phyloP scores from a whole-genome alignment of 2,888 invertebrate species.

The Pristionchus exspectatus region DNA sequence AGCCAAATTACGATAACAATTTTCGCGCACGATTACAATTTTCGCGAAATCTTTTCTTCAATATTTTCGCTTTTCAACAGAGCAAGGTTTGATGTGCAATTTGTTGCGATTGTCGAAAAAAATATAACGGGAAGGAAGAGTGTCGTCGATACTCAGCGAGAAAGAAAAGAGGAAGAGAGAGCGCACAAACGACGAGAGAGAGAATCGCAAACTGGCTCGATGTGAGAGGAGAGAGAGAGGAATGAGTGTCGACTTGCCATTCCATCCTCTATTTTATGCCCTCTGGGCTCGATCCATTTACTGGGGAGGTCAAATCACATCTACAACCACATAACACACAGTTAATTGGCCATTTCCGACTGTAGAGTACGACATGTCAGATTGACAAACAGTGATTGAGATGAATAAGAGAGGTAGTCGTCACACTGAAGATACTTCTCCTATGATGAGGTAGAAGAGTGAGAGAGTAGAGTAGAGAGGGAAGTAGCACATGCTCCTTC shows the following conservation, averaged over 20 bases:
- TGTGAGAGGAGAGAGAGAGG: slow-evolving; percentile 34
- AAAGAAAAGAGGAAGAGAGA: slow-evolving; percentile 21
- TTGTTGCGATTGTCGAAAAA: neutral
- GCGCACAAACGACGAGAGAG: slow-evolving; percentile 38
- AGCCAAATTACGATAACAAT: no score
- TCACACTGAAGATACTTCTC: slow-evolving; percentile 30
- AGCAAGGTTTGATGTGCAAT: no score
- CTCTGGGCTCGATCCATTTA: neutral
- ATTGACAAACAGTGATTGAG: slow-evolving; percentile 19
- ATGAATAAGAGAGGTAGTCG: slow-evolving; percentile 34
- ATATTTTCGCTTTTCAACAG: no score
- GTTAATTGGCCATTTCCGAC: neutral
- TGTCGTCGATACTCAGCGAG: slow-evolving; percentile 41
- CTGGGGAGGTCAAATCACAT: neutral
- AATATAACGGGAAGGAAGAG: neutral
- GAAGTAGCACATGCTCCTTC: slow-evolving; percentile 29
- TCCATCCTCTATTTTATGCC: neutral
- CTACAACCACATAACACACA: neutral
- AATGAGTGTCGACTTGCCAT: slow-evolving; percentile 15
- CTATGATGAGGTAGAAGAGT: slow-evolving; percentile 26
- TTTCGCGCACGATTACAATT: neutral
- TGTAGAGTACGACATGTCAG: slow-evolving; percentile 3
- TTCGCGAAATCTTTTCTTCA: neutral
- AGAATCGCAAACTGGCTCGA: slow-evolving; percentile 25
- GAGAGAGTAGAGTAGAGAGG: slow-evolving; percentile 35